Evolutionary conservation across 2,113 vertebrate genomes (phyloP).

Genomic region (Actenoides lindsayi): DNA sequence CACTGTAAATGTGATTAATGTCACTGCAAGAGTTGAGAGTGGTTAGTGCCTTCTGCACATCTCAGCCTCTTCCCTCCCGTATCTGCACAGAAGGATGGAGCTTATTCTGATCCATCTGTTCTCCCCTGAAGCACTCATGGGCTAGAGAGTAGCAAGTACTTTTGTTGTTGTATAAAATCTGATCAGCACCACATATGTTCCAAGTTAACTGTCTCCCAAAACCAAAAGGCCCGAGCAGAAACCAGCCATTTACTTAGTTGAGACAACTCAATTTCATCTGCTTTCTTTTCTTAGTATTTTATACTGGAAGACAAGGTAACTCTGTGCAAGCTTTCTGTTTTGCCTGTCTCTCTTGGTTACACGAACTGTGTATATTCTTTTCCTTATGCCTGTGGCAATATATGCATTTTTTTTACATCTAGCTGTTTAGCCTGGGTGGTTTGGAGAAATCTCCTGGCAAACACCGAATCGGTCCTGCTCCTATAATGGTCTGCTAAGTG

Average conservation of each 20-base stretch:
- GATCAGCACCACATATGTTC: neutral
- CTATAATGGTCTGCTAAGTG: neutral
- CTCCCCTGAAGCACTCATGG: neutral
- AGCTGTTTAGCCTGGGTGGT: neutral
- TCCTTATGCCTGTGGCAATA: neutral
- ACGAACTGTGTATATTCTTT: neutral
- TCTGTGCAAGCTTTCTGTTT: neutral
- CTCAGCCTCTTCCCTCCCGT: neutral
- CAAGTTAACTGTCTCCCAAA: neutral
- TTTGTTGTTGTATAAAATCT: neutral
- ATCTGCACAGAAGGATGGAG: neutral
- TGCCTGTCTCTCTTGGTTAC: neutral
- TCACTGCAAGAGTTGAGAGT: neutral
- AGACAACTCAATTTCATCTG: neutral
- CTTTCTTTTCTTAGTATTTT: neutral
- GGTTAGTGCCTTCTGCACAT: neutral
- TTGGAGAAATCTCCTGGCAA: constrained; percentile 1
- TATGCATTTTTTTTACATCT: neutral
- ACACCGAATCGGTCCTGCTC: neutral
- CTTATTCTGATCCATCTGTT: neutral
- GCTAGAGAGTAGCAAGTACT: neutral
- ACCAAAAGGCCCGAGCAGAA: neutral
- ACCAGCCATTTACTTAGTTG: neutral
- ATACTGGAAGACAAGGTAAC: neutral
- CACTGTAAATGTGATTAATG: rapidly evolving